Evolutionary conservation across 1,140 invertebrate genomes (phyloP).

Genomic region (Odontomachus brunneus): DNA sequence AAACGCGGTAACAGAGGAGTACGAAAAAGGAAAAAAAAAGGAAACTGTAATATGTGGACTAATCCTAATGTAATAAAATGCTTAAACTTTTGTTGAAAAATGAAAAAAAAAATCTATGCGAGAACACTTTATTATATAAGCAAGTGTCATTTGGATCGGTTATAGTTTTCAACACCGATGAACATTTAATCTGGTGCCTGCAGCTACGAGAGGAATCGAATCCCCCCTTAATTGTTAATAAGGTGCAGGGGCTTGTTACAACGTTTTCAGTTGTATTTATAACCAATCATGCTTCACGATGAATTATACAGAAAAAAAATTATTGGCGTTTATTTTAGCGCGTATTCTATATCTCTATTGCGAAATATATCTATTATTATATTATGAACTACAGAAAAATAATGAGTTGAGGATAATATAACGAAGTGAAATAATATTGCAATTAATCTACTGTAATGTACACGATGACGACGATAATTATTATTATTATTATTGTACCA

Average conservation of each 20-base stretch:
- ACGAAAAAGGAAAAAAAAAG: constrained; percentile 37
- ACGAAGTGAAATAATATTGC: constrained; percentile 73
- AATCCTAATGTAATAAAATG: constrained; percentile 82
- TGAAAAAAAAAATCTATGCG: constrained; percentile 82
- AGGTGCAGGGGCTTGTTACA: constrained; percentile 75
- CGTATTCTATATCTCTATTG: constrained; percentile 74
- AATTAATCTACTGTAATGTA: constrained; percentile 74
- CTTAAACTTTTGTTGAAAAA: constrained; percentile 85
- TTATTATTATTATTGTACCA: constrained; percentile 74
- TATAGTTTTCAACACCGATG: constrained; percentile 80
- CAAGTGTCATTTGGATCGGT: constrained; percentile 82
- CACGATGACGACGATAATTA: constrained; percentile 65
- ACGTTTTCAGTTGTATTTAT: constrained; percentile 77
- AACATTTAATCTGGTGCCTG: constrained; percentile 82
- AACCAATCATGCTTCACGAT: constrained; percentile 74
- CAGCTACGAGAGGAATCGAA: constrained; percentile 75
- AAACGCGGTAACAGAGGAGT: constrained; percentile 24
- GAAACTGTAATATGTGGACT: constrained; percentile 80
- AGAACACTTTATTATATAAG: constrained; percentile 80
- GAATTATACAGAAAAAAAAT: constrained; percentile 74
- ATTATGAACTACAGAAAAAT: constrained; percentile 74
- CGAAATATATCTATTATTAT: constrained; percentile 76
- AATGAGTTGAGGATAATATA: constrained; percentile 70
- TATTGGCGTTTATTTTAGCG: constrained; percentile 77
- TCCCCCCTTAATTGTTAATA: constrained; percentile 76